A percentile compares a stretch with the other conserved stretches of the same genome.
phyloP scores from a whole-genome alignment of 2,113 vertebrate species.

The Romanogobio albipinnatus region DNA sequence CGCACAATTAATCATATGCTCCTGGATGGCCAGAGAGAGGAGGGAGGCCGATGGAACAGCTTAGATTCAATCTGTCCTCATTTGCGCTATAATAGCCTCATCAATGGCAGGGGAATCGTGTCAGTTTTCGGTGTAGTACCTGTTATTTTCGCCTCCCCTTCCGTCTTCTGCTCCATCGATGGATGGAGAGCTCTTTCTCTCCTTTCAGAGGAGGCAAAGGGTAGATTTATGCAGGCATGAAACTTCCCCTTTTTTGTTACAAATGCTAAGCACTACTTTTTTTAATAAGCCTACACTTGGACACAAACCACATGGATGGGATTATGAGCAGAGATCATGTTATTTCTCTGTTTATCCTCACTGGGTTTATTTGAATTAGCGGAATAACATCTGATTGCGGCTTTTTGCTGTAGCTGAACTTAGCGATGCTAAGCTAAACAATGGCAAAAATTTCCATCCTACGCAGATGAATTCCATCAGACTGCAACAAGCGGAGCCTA shows the following conservation, averaged over 20 bases:
- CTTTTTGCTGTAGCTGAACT: conserved; percentile 46
- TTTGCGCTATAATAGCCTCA: conserved; percentile 68
- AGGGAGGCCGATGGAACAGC: conserved; percentile 47
- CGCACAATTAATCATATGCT: conserved; percentile 71
- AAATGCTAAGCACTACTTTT: conserved; percentile 30
- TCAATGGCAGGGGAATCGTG: conserved; percentile 56
- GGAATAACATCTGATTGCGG: conserved; percentile 60
- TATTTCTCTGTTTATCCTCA: conserved; percentile 52
- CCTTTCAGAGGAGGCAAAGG: neutral
- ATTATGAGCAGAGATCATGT: conserved; percentile 34
- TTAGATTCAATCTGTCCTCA: conserved; percentile 68
- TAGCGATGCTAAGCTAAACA: conserved; percentile 43
- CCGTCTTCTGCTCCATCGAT: neutral
- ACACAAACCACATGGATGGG: conserved; percentile 56
- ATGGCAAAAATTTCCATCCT: conserved; percentile 53
- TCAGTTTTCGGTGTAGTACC: conserved; percentile 37
- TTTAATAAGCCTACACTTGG: conserved; percentile 18
- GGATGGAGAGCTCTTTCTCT: neutral
- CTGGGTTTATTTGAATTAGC: conserved; percentile 63
- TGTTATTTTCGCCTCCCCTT: conserved; percentile 12
- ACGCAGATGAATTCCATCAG: conserved; percentile 42
- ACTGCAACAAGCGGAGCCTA: conserved; percentile 41
- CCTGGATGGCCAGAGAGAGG: conserved; percentile 59
- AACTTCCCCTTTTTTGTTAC: conserved; percentile 17
- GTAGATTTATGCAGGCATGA: conserved; percentile 15